A percentile compares a stretch with the other conserved stretches of the same genome.
These are phyloP conservation scores for Lepus europaeus DNA, from an alignment of 2,113 vertebrate species.

Conservation along the genomic window DNA sequence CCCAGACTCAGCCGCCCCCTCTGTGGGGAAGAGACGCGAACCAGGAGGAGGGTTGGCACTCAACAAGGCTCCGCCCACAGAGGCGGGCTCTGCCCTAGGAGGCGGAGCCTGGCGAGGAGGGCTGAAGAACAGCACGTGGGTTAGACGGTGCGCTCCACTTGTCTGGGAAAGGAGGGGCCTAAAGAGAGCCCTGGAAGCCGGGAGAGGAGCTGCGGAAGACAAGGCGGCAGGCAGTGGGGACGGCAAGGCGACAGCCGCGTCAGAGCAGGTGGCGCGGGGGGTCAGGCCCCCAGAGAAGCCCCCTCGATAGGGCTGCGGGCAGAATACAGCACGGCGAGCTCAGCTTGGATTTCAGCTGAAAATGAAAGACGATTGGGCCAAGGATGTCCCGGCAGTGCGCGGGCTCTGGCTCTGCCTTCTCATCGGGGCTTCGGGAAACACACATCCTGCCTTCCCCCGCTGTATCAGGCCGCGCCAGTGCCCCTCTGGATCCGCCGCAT, in stretches of 20 bases:
- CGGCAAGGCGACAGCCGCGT: not conserved
- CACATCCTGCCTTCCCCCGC: not conserved
- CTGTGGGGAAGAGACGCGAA: constrained; percentile 50
- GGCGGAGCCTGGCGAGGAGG: not conserved
- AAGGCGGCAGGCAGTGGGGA: not conserved
- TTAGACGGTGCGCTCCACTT: no score
- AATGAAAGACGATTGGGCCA: not conserved
- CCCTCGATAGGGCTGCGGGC: fast-evolving
- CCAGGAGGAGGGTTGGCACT: not conserved
- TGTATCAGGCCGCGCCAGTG: not conserved
- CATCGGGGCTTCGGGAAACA: not conserved
- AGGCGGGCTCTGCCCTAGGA: no score
- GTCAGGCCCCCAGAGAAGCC: not conserved
- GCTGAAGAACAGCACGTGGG: no score
- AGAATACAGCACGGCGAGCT: not conserved
- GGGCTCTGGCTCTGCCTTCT: constrained; percentile 23
- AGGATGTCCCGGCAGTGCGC: not conserved
- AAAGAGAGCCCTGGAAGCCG: not conserved
- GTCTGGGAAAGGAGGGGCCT: not conserved
- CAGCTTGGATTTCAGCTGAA: not conserved
- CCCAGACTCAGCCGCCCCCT: not conserved
- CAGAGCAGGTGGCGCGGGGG: fast-evolving
- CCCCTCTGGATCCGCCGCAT: not conserved
- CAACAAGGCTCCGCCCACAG: not conserved
- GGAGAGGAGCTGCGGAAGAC: not conserved